A percentile compares a stretch with the other conserved stretches of the same genome.
Conservation (phyloP, 2,888 invertebrate genomes). For the Cephus pulcher region DNA sequence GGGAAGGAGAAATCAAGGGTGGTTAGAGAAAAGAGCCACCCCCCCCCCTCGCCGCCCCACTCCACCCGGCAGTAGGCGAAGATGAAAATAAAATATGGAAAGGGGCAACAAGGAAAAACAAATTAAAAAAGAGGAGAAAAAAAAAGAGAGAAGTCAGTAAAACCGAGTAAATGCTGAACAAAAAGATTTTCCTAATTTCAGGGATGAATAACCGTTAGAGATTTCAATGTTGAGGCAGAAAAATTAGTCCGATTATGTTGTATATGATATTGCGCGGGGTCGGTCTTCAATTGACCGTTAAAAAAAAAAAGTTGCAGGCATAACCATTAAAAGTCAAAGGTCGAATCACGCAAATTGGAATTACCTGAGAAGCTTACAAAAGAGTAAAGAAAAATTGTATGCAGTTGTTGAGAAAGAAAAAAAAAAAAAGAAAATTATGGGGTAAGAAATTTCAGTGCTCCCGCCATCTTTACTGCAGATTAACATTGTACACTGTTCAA, state of each 20-base stretch:
- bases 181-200: background rate
- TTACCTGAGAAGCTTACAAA: background rate
- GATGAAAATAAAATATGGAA: background rate
- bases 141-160: background rate
- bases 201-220: background rate
- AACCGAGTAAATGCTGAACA: background rate
- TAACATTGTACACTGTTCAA: background rate
- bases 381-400: background rate
- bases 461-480: background rate
- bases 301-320: background rate
- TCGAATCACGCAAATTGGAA: background rate
- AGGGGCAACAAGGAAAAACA: background rate
- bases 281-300: background rate
- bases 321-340: background rate
- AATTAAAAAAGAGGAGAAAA: background rate
- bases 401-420: background rate
- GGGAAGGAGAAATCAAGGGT: background rate
- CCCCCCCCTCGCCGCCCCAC: too few relatives aligned
- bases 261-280: background rate
- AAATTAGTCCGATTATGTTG: background rate
- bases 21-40: background rate
- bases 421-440: background rate
- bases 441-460: background rate
- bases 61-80: background rate
- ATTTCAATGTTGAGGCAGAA: background rate